Evolutionary conservation across 2,797 vertebrate species (phyloP), one percentile per base, ranked within the genome.

Genomic region (Danio jaintianensis): DNA sequence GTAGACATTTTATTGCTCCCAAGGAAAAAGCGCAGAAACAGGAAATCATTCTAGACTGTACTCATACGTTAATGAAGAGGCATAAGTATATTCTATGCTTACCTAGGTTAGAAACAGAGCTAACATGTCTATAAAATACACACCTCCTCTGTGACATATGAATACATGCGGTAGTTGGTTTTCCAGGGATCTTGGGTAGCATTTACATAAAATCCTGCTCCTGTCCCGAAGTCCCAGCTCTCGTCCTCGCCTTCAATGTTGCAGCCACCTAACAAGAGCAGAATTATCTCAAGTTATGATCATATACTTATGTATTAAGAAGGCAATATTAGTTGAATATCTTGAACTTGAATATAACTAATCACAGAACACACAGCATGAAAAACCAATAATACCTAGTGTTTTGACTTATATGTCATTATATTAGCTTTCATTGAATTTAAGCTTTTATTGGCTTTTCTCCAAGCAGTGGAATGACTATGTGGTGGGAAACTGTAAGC

Each of bases 211-310:
- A 98, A 99, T 7, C 98, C 97, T 20, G 98, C 97, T 52, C 98
- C 97, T 0, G 96, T 97, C 66, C 98, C 97, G 12, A 99, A 98
- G 84, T 99, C 97, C 98, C 97, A 99, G 92, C 91, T 96, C 56
- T 98, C 97, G 0, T 98, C 97, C 89, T 99, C 98, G 10, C 97
- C 97, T 86, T 97, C 94, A 64, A 99, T 95, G 89, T 86, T 93
- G 85, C 97, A 98, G 85, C 96, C 96, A 64, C 98, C 97, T 99
- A 85, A 11, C 5, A 85, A 36, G 73, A 67, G 64, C 58, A 72
- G 6, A 40, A 18, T 9, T 58, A 7, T 45, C 11, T 20, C n/a
- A 53, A 55, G 18, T 12, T 64, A 18, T 15, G 36, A 53, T 5
- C 8, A 12, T 42, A 40, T 10, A 22, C 20, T 15, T 50, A 4